Percentiles rank a stretch among this genome's conserved stretches.
Conservation (phyloP, 2,797 vertebrate species). For the Catharus ustulatus region DNA sequence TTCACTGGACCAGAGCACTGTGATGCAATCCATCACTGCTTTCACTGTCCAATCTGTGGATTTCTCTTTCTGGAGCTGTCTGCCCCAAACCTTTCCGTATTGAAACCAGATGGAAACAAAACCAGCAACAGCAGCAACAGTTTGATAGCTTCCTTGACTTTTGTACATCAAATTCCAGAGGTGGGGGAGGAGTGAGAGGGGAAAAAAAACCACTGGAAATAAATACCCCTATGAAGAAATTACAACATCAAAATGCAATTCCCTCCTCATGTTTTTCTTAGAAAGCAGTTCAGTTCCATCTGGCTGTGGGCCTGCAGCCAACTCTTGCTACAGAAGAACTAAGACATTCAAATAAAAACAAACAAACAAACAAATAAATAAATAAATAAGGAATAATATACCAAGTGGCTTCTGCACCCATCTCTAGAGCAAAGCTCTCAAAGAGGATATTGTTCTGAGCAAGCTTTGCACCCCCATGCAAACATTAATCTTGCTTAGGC, state of each 20-base stretch:
- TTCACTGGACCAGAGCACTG: not conserved
- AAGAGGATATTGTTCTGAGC: conserved; percentile 39
- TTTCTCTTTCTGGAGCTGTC: conserved; percentile 25
- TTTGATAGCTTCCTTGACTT: conserved; percentile 49
- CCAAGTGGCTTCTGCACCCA: conserved; percentile 11
- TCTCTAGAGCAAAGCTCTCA: conserved; percentile 2
- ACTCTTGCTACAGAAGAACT: conserved; percentile 50
- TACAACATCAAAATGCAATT: conserved; percentile 67
- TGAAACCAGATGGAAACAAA: conserved; percentile 31
- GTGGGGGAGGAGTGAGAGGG: not conserved
- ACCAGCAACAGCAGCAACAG: not conserved
- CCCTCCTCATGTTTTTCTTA: conserved; percentile 74
- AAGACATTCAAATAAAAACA: conserved; percentile 55
- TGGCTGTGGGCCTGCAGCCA: conserved; percentile 69
- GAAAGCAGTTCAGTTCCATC: conserved; percentile 72
- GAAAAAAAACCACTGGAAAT: not conserved
- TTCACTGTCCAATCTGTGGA: not conserved
- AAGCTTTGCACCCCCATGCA: not conserved
- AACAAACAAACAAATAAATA: conserved; percentile 36
- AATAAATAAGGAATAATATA: not conserved
- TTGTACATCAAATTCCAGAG: conserved; percentile 38
- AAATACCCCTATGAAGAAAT: conserved; percentile 66
- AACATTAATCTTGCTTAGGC: conserved; percentile 43
- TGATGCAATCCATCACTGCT: not conserved
- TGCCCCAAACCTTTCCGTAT: not conserved